phyloP scores from a whole-genome alignment of 2,113 vertebrate species.

The Macrotus californicus region DNA sequence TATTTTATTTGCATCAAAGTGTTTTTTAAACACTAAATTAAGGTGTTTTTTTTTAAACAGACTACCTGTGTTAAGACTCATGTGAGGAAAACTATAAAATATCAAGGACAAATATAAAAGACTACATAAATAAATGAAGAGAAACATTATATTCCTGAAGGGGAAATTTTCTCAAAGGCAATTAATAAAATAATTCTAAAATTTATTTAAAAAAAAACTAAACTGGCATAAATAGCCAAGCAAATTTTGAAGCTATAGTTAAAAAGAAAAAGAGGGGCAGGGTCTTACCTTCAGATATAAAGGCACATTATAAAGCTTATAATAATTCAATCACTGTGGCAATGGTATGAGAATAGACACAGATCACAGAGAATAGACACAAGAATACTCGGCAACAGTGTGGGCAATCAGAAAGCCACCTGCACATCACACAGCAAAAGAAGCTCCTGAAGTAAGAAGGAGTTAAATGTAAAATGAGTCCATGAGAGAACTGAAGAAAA shows the following conservation, averaged over 20 bases:
- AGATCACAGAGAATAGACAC: not conserved
- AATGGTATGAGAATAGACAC: not conserved
- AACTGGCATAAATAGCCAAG: not conserved
- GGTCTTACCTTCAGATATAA: not conserved
- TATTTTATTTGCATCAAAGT: slow-evolving; percentile 6
- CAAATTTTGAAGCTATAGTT: not conserved
- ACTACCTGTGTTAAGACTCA: not conserved
- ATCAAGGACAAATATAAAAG: not conserved
- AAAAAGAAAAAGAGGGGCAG: not conserved
- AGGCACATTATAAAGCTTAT: not conserved
- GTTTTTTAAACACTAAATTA: not conserved
- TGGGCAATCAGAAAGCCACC: not conserved
- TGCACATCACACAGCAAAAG: not conserved
- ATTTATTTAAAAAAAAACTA: not conserved
- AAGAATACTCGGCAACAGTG: not conserved
- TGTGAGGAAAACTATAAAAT: not conserved
- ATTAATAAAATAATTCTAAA: not conserved
- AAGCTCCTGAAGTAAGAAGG: not conserved
- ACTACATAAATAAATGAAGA: not conserved
- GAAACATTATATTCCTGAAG: not conserved
- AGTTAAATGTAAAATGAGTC: not conserved
- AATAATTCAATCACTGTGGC: not conserved
- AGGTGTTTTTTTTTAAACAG: not conserved
- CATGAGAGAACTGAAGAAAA: not conserved
- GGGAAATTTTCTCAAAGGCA: not conserved